Evolutionary conservation across 2,113 vertebrate species (phyloP).

Genomic region (Scolopax mira): DNA sequence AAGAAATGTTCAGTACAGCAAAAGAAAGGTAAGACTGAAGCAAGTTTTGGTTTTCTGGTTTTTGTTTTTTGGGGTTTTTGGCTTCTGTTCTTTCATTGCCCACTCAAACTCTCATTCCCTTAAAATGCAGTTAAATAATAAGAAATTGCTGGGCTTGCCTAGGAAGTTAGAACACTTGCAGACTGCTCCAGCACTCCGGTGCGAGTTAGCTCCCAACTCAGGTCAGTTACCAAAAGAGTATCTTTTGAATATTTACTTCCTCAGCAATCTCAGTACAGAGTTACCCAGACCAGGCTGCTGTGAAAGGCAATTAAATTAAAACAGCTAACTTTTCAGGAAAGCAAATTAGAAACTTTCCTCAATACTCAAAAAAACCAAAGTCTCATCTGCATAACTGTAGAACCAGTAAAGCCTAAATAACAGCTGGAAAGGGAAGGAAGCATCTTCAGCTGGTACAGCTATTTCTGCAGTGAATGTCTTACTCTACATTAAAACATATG

Average conservation of each 20-base stretch:
- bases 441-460: not conserved
- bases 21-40: not conserved
- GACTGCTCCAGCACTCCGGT: not conserved
- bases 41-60: not conserved
- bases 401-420: not conserved
- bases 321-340: not conserved
- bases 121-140: not conserved
- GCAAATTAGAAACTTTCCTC: not conserved
- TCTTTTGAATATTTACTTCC: not conserved
- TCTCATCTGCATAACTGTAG: not conserved
- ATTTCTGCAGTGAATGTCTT: not conserved
- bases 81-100: not conserved
- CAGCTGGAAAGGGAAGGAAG: not conserved
- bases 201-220: not conserved
- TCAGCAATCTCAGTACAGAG: not conserved
- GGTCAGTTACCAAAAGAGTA: not conserved
- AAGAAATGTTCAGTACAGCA: not conserved
- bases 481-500: not conserved
- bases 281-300: not conserved
- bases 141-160: not conserved
- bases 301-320: not conserved
- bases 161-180: not conserved
- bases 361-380: not conserved
- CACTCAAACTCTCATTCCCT: not conserved
- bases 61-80: not conserved